phyloP scores from a whole-genome alignment of 1,140 invertebrate species.

The Eueides isabella region DNA sequence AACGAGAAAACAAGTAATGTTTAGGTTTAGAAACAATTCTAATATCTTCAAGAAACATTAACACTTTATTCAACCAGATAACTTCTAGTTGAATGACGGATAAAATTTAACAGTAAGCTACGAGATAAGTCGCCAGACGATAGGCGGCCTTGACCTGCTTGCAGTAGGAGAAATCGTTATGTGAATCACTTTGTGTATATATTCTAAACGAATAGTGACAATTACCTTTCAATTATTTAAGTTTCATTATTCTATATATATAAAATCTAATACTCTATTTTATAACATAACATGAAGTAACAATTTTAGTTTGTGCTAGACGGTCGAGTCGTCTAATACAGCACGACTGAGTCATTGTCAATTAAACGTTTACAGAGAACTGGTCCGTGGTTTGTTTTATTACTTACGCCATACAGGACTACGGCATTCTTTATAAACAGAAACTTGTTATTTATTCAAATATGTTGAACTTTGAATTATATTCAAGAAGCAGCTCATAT shows the following conservation, averaged over 20 bases:
- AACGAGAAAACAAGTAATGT: background rate
- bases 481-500: background rate
- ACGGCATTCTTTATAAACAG: slow-evolving; percentile 7
- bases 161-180: slow-evolving; percentile 8
- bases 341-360: slow-evolving; percentile 28
- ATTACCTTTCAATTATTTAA: background rate
- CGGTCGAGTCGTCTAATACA: background rate
- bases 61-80: background rate
- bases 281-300: background rate
- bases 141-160: slow-evolving; percentile 3
- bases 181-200: slow-evolving; percentile 7
- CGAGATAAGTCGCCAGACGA: slow-evolving; percentile 12
- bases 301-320: background rate
- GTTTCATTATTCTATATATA: background rate
- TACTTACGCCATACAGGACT: background rate
- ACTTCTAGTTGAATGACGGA: slow-evolving; percentile 5
- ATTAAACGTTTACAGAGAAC: slow-evolving; percentile 27
- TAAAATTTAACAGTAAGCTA: slow-evolving; percentile 21
- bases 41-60: background rate
- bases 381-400: slow-evolving; percentile 17
- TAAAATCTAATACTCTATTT: background rate
- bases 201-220: background rate
- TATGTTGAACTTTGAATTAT: background rate
- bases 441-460: slow-evolving; percentile 10
- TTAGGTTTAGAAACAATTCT: background rate